Evolutionary conservation across 2,113 vertebrate species (phyloP), one percentile per base, ranked within the genome.

Genomic region (Pycnonotus jocosus): DNA sequence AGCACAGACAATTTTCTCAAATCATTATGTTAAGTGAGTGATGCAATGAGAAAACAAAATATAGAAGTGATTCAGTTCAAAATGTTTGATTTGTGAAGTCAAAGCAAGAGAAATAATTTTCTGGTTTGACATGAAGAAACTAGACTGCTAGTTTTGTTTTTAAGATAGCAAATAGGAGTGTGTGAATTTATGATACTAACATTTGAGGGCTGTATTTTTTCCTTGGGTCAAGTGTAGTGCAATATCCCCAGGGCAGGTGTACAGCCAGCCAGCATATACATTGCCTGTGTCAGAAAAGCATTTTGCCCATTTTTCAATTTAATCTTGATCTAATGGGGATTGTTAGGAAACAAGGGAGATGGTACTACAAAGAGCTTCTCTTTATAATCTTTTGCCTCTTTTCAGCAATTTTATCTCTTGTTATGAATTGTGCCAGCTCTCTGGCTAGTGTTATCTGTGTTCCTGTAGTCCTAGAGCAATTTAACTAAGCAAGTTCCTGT

Each of bases 261-360:
- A 70, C 48, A 51, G 51, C 31, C 88, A 81, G 69, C 40, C 17
- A 92, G 70, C 30, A 9, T 28, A 48, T 48, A 28, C 48, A 47
- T 51, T 65, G 70, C 62, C 11, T 86, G 19, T 81, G 90, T 94
- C 53, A 87, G 83, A 93, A 86, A 92, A 78, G 61, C 79, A 18
- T 80, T 91, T 88, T 95, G 37, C 31, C 85, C 31, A n/a, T 91
- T 74, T 82, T 87, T 97, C 72, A 83, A n/a, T n/a, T n/a, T n/a
- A 27, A 17, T 88, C 62, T 85, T 61, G 31, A 58, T 25, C 60
- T 95, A 35, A 21, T 7, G 22, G 61, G 56, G 35, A 28, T 89
- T 64, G 42, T 84, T 88, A 66, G 18, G 51, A 62, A 93, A 56
- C 37, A 72, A 25, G 28, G 73, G 60, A 88, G 64, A 88, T 50